Evolutionary conservation across 2,113 vertebrate species (phyloP).

Genomic region (Rhinoderma darwinii): DNA sequence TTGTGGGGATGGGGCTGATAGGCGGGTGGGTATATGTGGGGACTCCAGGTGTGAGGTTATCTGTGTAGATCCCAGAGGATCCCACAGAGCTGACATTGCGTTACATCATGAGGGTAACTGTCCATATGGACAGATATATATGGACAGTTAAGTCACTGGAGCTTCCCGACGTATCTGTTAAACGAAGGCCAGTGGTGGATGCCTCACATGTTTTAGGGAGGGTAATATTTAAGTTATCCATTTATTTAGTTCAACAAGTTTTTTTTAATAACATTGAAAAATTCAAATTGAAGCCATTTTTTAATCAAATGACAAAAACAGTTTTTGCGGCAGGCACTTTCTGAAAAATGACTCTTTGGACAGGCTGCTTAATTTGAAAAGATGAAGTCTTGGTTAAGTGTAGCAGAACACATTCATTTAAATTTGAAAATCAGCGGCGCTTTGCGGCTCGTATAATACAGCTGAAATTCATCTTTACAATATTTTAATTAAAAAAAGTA

Average conservation of each 20-base stretch:
- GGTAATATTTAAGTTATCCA: neutral
- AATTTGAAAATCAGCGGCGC: constrained; percentile 44
- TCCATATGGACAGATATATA: no score
- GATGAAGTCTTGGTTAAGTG: constrained; percentile 50
- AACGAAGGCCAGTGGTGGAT: no score
- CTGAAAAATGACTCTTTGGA: constrained; percentile 50
- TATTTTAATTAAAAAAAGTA: constrained; percentile 58
- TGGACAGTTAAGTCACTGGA: no score
- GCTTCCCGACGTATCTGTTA: no score
- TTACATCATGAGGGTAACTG: no score
- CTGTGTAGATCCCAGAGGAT: no score
- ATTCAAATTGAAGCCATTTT: constrained; percentile 21
- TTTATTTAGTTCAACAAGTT: neutral
- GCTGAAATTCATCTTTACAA: constrained; percentile 49
- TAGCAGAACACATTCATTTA: constrained; percentile 55
- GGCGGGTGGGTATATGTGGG: no score
- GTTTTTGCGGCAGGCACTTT: constrained; percentile 23
- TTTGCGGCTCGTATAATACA: constrained; percentile 25
- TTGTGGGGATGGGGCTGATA: no score
- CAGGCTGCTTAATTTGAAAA: constrained; percentile 38
- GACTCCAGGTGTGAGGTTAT: no score
- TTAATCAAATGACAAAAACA: constrained; percentile 50
- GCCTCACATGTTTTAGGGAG: neutral
- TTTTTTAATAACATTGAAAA: constrained; percentile 8
- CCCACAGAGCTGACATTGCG: no score